Evolutionary conservation across 2,888 invertebrate genomes (phyloP).

Genomic region (Charanyca ferruginea): DNA sequence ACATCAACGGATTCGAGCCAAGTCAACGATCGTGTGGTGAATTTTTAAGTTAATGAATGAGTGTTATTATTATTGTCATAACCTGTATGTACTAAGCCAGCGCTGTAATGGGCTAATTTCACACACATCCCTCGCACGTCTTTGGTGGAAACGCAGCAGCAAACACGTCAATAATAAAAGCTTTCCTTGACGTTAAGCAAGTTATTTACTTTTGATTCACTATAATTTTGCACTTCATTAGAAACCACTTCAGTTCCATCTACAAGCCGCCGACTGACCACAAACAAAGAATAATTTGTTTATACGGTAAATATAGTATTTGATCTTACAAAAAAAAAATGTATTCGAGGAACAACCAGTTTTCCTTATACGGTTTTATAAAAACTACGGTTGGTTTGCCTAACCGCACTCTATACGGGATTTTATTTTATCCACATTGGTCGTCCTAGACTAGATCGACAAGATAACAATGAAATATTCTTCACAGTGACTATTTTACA

Average conservation of each 20-base stretch:
- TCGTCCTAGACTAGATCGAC: background rate
- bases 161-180: background rate
- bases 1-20: no score
- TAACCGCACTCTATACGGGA: background rate
- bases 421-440: background rate
- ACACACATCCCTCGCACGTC: no score
- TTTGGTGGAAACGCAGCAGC: no score
- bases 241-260: conserved; percentile 12
- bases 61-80: no score
- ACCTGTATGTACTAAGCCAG: no score
- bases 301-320: conserved; percentile 6
- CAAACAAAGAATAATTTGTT: conserved; percentile 19
- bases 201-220: background rate
- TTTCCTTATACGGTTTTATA: conserved; percentile 32
- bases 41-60: no score
- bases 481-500: background rate
- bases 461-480: background rate
- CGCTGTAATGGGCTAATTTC: no score
- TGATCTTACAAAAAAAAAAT: conserved; percentile 2
- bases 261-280: conserved; percentile 4
- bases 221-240: conserved; percentile 16
- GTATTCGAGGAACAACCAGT: conserved; percentile 15
- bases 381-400: conserved; percentile 1
- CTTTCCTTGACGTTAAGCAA: background rate
- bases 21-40: no score